Evolutionary conservation across 2,888 invertebrate genomes (phyloP), one percentile per base, ranked within the genome.

Genomic region (Empis stercorea): DNA sequence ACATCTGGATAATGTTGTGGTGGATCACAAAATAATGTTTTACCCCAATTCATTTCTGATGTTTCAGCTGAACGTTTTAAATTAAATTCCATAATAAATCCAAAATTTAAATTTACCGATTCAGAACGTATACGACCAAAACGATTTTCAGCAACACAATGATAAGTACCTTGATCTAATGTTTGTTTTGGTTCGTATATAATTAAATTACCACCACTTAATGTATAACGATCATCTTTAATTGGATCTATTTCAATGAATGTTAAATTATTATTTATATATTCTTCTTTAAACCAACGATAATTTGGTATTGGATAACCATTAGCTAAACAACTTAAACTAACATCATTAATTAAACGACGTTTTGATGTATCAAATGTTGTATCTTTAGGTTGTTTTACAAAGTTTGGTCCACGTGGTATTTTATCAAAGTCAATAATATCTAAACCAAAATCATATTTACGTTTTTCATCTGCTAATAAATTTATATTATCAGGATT

Each of bases 1-100:
- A 94, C 87, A 47, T 79, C 78, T 9, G 94, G 92, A 65, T 85
- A 94, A 72, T 87, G 87, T 55, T 87, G 87, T 0, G 95, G 95
- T 13, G 94, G 88, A 72, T 93, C 92, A 70, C 93, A 94, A 55
- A 82, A 86, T 54, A 93, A 79, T 0, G 87, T 84, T 73, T 92
- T 93, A 32, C 93, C 93, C 92, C 92, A 93, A 68, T 92, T 91
- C 65, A 91, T 85, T 57, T 87, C 84, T 9, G 91, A 92, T 52
- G 75, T 76, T 69, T 93, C 93, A 39, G 79, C 73, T 0, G 91
- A 81, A 48, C 93, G 76, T 62, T 88, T 87, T 53, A 88, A 75
- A 68, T 91, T 92, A 59, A 94, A 94, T 66, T 93, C 91, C 61
- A 86, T 77, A 53, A 94, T 91, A 61, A 76, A 84, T 30, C 94